Base-by-base conservation (phyloP, 2,888 invertebrate genomes). In the Tromatobia lineatoria region DNA sequence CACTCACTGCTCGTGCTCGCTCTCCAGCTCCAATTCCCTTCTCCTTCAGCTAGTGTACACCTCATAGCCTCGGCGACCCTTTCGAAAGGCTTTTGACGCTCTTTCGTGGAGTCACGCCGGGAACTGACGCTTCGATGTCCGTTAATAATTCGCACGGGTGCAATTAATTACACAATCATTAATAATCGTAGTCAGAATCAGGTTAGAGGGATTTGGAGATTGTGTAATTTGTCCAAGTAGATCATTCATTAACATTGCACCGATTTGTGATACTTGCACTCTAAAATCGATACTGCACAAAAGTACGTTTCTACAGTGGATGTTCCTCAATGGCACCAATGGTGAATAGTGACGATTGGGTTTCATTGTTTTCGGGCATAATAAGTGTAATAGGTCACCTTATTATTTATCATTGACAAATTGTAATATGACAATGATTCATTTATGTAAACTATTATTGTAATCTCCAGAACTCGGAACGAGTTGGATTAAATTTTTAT, bases 1-100 rank as follows among this genome's bases (percentile, higher is more conserved):
- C 88, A 87, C 88, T 88, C 87, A 85, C 81, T 82, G 82, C 85
- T 71, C 77, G 34, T 69, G 13, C 75, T 64, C 50, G 47, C 42
- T 38, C 54, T 15, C 6, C 23, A 25, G 15, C 47, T 25, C 67
- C 18, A 50, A 50, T 34, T 67, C 73, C 50, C 57, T 34, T 66
- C 47, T 64, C 64, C 47, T 77, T 76, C 73, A 66, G 73, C 54
- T 57, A 54, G 66, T 59, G 61, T 34, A 59, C 29, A 84, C 87
- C 86, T 88, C 29, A 86, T 71, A 85, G 82, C 87, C 76, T 86
- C 38, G 47, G 54, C 77, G 83, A 52, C 47, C 75, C 75, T 38
- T 75, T 50, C 34, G 20, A 25, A 34, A 52, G 64, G 64, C 73
- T 64, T 64, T 54, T 61, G 52, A 54, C 52, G 42, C 81, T 81